Percentiles rank a stretch among this genome's conserved stretches.
phyloP scores from a whole-genome alignment of 2,888 invertebrate genomes.

The Autographa pulchrina region DNA sequence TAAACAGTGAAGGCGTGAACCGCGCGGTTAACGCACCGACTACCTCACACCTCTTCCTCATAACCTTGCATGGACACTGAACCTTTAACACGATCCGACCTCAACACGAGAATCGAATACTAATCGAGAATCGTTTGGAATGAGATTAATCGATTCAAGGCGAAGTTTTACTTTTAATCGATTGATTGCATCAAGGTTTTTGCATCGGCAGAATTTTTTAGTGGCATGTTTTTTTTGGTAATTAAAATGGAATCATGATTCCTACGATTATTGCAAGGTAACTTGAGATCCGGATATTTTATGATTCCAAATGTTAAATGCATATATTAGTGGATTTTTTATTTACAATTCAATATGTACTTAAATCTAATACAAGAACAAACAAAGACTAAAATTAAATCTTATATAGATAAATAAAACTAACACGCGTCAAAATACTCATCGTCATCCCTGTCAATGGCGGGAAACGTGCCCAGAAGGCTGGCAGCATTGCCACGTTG shows the following conservation, averaged over 20 bases:
- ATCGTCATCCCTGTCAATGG: too few species aligned
- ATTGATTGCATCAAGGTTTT: conserved; percentile 40
- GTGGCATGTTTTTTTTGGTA: not conserved
- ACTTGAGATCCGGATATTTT: too few species aligned
- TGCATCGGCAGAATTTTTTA: not conserved
- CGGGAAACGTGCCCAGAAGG: too few species aligned
- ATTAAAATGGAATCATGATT: not conserved
- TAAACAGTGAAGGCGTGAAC: conserved; percentile 19
- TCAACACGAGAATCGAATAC: conserved; percentile 51
- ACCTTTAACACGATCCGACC: conserved; percentile 49
- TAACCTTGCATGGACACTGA: conserved; percentile 53
- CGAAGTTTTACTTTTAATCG: conserved; percentile 39
- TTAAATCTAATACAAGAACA: too few species aligned
- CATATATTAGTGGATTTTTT: too few species aligned
- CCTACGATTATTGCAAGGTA: not conserved
- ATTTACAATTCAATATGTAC: too few species aligned
- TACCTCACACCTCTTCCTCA: conserved; percentile 47
- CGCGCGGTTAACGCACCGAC: conserved; percentile 49
- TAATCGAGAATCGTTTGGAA: conserved; percentile 49
- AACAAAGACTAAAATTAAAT: too few species aligned
- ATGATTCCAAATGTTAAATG: too few species aligned
- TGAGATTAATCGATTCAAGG: conserved; percentile 52
- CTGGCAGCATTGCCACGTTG: too few species aligned
- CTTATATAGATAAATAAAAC: too few species aligned
- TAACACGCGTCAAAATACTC: too few species aligned